phyloP scores from a whole-genome alignment of 37 sponge, comb jelly and placozoan species.

The Chondrosia reniformis region DNA sequence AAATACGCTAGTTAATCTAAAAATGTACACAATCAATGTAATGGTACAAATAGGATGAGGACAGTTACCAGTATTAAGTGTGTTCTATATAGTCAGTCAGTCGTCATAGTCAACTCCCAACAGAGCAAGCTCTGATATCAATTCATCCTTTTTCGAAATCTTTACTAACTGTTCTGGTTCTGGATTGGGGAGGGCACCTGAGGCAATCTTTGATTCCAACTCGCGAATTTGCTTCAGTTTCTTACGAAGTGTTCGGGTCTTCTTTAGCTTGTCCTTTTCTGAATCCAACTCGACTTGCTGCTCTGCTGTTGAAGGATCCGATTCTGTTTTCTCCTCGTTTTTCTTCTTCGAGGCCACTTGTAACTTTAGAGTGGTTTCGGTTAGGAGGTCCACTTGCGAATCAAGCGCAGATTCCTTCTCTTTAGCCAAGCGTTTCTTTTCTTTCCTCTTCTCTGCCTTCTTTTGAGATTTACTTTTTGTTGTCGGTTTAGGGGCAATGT shows the following conservation, averaged over 20 bases:
- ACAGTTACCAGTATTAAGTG: no score
- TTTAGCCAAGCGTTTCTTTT: conserved; percentile 35
- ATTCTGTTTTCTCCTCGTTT: background rate
- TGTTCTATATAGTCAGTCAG: no score
- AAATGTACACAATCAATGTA: no score
- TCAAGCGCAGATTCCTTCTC: background rate
- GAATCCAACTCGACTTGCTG: background rate
- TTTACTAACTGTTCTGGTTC: conserved; percentile 60
- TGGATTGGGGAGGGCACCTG: conserved; percentile 41
- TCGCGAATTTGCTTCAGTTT: conserved; percentile 74
- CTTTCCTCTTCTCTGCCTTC: conserved; percentile 66
- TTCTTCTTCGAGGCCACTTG: background rate
- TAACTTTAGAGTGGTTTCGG: background rate
- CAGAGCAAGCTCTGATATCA: conserved; percentile 31
- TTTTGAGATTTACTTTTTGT: conserved; percentile 66
- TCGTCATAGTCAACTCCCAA: conserved; percentile 21
- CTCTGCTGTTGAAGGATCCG: background rate
- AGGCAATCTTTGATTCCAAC: conserved; percentile 38
- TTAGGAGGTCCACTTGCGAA: background rate
- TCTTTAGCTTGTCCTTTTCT: conserved; percentile 26
- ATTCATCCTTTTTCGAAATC: conserved; percentile 38
- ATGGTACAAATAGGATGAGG: no score
- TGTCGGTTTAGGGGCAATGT: background rate
- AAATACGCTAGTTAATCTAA: no score
- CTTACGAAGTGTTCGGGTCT: conserved; percentile 48